These are phyloP conservation scores for Sebastes alutus DNA, from an alignment of 2,797 vertebrate species.

Conservation along the genomic window DNA sequence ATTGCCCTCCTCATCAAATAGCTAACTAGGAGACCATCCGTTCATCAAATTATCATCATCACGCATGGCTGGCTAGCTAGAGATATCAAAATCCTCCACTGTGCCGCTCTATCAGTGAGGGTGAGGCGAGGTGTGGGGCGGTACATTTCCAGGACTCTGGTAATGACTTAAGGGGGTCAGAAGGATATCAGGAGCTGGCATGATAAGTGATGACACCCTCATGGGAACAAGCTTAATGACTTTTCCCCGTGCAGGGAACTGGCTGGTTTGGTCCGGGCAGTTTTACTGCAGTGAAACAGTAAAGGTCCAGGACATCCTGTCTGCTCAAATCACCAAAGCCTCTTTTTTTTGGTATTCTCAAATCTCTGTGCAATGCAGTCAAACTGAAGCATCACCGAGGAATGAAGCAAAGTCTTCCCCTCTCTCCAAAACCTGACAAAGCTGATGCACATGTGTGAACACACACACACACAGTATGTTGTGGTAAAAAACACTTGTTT, in stretches of 20 bases:
- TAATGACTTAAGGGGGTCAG: constrained; percentile 77
- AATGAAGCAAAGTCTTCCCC: background rate
- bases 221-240: constrained; percentile 72
- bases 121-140: constrained; percentile 48
- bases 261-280: constrained; percentile 35
- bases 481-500: no score
- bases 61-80: constrained; percentile 42
- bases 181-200: constrained; percentile 71
- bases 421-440: background rate
- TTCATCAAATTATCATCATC: constrained; percentile 62
- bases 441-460: background rate
- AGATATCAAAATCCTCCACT: constrained; percentile 57
- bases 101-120: constrained; percentile 29
- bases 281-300: constrained; percentile 61
- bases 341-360: background rate
- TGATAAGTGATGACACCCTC: constrained; percentile 74
- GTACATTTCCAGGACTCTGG: constrained; percentile 52
- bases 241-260: constrained; percentile 53
- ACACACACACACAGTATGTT: no score
- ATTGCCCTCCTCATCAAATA: constrained; percentile 52
- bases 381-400: background rate
- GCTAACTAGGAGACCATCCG: constrained; percentile 43
- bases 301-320: constrained; percentile 38
- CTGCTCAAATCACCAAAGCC: constrained; percentile 14
- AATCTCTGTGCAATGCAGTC: constrained; percentile 1